These are phyloP conservation scores for Yponomeuta plumbellus DNA, from an alignment of 2,888 invertebrate species.

Conservation along the genomic window DNA sequence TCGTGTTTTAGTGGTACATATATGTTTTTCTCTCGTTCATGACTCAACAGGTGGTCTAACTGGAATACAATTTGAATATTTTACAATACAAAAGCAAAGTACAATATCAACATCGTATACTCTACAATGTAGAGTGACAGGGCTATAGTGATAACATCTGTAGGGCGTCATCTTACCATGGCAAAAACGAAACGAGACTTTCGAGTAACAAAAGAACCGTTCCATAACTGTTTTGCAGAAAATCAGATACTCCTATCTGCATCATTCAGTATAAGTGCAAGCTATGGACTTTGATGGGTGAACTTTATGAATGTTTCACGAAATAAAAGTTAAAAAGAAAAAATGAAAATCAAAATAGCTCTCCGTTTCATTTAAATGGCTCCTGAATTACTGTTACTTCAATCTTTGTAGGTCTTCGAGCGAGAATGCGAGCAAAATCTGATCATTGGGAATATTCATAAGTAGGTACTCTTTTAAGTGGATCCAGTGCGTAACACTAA, in stretches of 20 bases:
- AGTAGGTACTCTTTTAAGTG: no score
- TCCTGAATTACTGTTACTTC: no score
- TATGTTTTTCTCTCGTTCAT: background rate
- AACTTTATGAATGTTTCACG: background rate
- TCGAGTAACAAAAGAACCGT: constrained; percentile 20
- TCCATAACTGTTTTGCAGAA: background rate
- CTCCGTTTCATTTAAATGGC: no score
- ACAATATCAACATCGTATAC: background rate
- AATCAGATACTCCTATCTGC: background rate
- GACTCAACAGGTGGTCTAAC: background rate
- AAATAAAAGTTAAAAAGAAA: no score
- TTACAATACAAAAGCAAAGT: background rate
- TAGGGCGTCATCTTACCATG: background rate
- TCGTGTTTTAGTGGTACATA: no score
- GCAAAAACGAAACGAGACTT: background rate
- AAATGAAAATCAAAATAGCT: no score
- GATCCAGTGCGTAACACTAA: no score
- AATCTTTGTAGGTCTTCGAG: no score
- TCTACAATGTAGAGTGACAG: background rate
- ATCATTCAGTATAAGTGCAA: background rate
- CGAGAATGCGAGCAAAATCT: no score
- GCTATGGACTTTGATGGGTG: background rate
- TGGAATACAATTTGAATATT: background rate
- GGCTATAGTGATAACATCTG: background rate
- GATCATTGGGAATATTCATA: no score